Conservation (phyloP, 1,140 invertebrate species). For the Polypedilum pembai region DNA sequence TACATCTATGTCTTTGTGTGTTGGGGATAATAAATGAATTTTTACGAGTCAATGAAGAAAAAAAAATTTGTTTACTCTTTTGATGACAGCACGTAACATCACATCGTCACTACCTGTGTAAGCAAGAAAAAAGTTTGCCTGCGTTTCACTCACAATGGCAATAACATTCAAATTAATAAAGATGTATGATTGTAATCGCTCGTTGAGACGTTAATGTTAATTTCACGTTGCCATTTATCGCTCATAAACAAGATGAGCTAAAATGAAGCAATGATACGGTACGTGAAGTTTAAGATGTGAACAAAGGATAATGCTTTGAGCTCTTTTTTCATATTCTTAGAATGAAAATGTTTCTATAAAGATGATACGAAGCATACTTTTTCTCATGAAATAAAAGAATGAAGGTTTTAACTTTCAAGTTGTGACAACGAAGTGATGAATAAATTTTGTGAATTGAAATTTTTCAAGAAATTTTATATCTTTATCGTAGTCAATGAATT, state of each 20-base stretch:
- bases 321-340: not conserved
- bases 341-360: not conserved
- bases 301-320: not conserved
- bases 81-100: not conserved
- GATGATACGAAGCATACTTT: not conserved
- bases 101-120: not conserved
- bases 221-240: not conserved
- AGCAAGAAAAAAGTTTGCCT: not conserved
- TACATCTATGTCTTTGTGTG: too few species aligned
- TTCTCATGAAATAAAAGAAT: too few species aligned
- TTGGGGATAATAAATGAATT: not conserved
- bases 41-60: not conserved
- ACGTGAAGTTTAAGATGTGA: not conserved
- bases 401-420: too few species aligned
- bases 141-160: not conserved
- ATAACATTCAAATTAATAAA: constrained; percentile 9
- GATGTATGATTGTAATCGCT: not conserved
- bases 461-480: too few species aligned
- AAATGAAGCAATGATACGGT: not conserved
- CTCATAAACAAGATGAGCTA: not conserved
- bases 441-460: too few species aligned
- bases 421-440: too few species aligned
- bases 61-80: not conserved
- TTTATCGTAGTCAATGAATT: too few species aligned
- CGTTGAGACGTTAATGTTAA: constrained; percentile 5